These are phyloP conservation scores for Shargacucullia verbasci DNA, from an alignment of 2,888 invertebrate genomes.

Conservation along the genomic window DNA sequence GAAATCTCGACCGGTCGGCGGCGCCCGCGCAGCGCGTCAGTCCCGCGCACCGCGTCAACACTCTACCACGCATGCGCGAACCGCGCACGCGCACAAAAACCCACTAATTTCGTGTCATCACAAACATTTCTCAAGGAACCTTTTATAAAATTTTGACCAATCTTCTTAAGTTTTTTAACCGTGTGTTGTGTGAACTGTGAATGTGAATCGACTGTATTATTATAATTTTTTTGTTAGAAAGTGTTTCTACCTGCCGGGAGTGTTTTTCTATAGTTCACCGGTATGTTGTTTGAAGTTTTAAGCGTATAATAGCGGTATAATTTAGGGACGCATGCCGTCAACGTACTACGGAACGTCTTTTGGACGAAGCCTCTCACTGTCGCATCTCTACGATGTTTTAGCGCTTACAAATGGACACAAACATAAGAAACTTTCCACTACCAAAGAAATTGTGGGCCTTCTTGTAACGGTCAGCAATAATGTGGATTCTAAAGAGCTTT, in stretches of 20 bases:
- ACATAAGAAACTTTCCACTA: constrained; percentile 52
- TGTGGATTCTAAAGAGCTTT: constrained; percentile 31
- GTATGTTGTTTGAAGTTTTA: constrained; percentile 73
- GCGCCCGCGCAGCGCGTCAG: constrained; percentile 61
- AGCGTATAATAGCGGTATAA: constrained; percentile 72
- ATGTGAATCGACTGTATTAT: constrained; percentile 46
- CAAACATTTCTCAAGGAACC: constrained; percentile 24
- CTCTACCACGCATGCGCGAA: constrained; percentile 57
- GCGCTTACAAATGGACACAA: constrained; percentile 39
- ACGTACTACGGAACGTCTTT: constrained; percentile 28
- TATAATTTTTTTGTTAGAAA: constrained; percentile 68
- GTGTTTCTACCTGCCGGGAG: constrained; percentile 72
- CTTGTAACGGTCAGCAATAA: constrained; percentile 19
- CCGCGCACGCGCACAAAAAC: constrained; percentile 27
- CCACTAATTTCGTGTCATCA: constrained; percentile 55
- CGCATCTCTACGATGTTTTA: constrained; percentile 38
- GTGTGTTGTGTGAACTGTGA: constrained; percentile 58
- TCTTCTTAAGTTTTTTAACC: constrained; percentile 25
- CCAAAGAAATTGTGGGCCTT: constrained; percentile 26
- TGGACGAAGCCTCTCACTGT: constrained; percentile 40
- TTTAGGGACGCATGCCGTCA: constrained; percentile 68
- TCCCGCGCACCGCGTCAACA: constrained; percentile 71
- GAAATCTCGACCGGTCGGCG: constrained; percentile 85
- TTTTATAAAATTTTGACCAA: constrained; percentile 18
- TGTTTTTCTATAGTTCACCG: constrained; percentile 75